phyloP scores from a whole-genome alignment of 2,888 invertebrate species.

The Papilio gigon region DNA sequence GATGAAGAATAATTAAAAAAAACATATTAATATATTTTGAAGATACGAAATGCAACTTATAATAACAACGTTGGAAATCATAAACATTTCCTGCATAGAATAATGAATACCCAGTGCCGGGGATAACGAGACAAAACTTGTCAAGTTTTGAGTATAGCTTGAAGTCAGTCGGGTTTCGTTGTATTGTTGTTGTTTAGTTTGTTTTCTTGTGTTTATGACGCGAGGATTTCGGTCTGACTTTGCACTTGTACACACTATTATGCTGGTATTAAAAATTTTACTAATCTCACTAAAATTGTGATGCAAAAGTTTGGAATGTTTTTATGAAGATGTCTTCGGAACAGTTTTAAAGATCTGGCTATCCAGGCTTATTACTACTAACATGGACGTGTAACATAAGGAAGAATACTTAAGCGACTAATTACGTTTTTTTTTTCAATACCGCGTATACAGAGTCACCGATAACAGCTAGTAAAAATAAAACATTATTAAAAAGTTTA shows the following conservation, averaged over 20 bases:
- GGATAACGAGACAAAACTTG: slow-evolving; percentile 31
- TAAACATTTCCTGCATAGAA: slow-evolving; percentile 20
- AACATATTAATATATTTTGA: neutral
- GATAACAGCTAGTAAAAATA: too few species aligned
- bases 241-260: neutral
- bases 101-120: slow-evolving; percentile 23
- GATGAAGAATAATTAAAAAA: too few species aligned
- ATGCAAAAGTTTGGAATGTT: too few species aligned
- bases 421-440: too few species aligned
- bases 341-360: too few species aligned
- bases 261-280: neutral
- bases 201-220: slow-evolving; percentile 34
- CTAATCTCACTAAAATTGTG: too few species aligned
- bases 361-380: too few species aligned
- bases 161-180: slow-evolving; percentile 18
- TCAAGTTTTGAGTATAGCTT: slow-evolving; percentile 21
- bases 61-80: neutral
- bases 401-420: too few species aligned
- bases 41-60: neutral
- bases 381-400: too few species aligned
- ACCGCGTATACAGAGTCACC: too few species aligned
- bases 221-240: slow-evolving; percentile 5
- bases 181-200: slow-evolving; percentile 30
- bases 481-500: too few species aligned
- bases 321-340: too few species aligned